phyloP scores from a whole-genome alignment of 2,113 vertebrate genomes.

The Columba livia region DNA sequence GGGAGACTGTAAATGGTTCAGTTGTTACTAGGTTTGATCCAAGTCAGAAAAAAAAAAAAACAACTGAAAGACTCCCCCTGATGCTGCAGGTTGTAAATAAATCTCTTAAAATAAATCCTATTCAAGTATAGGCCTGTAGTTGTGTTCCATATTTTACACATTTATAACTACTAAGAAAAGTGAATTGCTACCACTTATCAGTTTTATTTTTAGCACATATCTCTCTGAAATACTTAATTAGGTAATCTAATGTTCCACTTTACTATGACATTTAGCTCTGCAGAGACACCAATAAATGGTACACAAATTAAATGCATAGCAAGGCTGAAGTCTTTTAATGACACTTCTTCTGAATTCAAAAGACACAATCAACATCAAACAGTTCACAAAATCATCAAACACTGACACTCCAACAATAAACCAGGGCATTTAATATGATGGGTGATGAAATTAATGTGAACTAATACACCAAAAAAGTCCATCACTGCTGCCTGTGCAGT shows the following conservation, averaged over 20 bases:
- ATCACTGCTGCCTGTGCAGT: neutral
- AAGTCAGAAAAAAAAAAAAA: neutral
- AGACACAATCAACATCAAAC: neutral
- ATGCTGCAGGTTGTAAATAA: slow-evolving; percentile 35
- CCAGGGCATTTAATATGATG: neutral
- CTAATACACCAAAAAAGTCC: neutral
- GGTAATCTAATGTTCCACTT: slow-evolving; percentile 34
- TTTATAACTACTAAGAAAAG: slow-evolving; percentile 4
- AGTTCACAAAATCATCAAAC: slow-evolving; percentile 6
- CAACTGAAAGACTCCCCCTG: neutral
- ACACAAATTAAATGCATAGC: neutral
- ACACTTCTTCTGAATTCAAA: neutral
- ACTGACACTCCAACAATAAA: neutral
- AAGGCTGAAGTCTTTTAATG: neutral
- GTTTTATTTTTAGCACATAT: slow-evolving; percentile 42
- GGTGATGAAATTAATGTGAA: neutral
- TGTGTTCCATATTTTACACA: slow-evolving; percentile 24
- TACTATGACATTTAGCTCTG: slow-evolving; percentile 3
- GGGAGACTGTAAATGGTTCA: neutral
- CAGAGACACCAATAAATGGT: neutral
- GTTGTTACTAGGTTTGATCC: neutral
- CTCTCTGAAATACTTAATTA: slow-evolving; percentile 39
- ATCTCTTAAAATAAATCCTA: slow-evolving; percentile 18
- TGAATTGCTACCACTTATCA: neutral
- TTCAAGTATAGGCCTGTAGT: neutral